Base-by-base conservation (phyloP, 2,888 invertebrate species). In the Patella depressa region DNA sequence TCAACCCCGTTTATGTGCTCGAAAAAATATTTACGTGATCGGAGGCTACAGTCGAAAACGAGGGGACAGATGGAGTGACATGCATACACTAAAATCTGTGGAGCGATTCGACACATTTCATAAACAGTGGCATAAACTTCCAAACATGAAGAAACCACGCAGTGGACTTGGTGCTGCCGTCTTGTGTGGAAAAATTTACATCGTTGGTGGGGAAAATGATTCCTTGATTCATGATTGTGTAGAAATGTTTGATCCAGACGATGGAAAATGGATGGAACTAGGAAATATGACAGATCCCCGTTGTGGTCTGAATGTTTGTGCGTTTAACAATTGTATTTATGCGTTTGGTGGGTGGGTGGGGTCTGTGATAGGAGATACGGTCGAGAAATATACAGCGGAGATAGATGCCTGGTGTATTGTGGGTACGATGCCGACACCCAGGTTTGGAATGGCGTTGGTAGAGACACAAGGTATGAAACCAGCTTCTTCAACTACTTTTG, bases 291-390 rank as follows among this genome's bases (percentile, higher is more conserved):
- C 83, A 7, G 80, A 85, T 15, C 89, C 91, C 12, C 84, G 98
- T 34, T 97, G 97, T 92, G 97, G 97, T 91, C 96, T 97, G 90
- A 97, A 97, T 2, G 92, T 97, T 81, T 96, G 96, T 88, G 95
- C 96, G 17, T 94, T 96, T 91, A 95, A 96, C 85, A 96, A 96
- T 53, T 94, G 94, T 87, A 92, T 98, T 79, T 96, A 96, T 90
- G 97, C 97, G 0, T 94, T 98, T 85, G 97, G 98, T 71, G 98
- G 98, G 4, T 97, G 97, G 97, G 95, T 97, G 55, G 97, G 97
- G 0, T 95, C 96, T 80, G 96, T 97, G 89, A 96, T 97, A 90
- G 97, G 96, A 2, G 95, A 95, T 45, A 95, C 96, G 0, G 96
- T 98, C 82, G 98, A 98, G 91, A 94, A 95, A 85, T 98, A 96